Base-by-base conservation (phyloP, 1,140 invertebrate genomes). In the Hestina assimilis region DNA sequence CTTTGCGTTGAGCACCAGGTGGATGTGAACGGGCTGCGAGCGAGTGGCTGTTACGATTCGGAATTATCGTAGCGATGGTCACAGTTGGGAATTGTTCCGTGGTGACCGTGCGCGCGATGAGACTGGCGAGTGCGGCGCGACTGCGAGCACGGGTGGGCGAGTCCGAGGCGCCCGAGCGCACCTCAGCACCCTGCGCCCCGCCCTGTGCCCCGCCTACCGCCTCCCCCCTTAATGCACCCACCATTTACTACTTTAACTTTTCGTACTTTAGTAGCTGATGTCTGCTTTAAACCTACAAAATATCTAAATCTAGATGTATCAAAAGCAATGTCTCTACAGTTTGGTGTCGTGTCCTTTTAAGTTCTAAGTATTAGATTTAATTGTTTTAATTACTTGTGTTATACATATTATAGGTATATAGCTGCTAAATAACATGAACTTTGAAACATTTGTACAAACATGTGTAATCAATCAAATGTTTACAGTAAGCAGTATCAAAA, bases 131-230 rank as follows among this genome's bases (percentile, higher is more conserved):
- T 72, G 55, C 68, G 69, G 59, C 65, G 69, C 75, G 75, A 80
- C 78, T 82, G 77, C 45, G 71, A 46, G 58, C 69, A 62, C 69
- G 58, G 61, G 67, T 77, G 77, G 79, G 76, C 74, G 76, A 78
- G 68, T 28, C 68, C 51, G 56, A 41, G 53, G 68, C 64, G 70
- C 66, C 52, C 64, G 71, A 60, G 40, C 45, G 76, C 77, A 72
- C 76, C 76, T 74, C 72, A 73, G 85, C 79, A 84, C 81, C 81
- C 77, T 80, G 74, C 75, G 81, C 84, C 82, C 82, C 83, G 76
- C 74, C 80, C 63, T 72, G 43, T 60, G 76, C 66, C 66, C 75
- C 77, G 79, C 80, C 81, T 71, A 80, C 74, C 63, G 47, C 60
- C 71, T 69, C 72, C 74, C 72, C 42, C 64, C 71, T 58, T 62